Evolutionary conservation across 2,797 vertebrate species (phyloP).

Genomic region (Dendrocincla fuliginosa): DNA sequence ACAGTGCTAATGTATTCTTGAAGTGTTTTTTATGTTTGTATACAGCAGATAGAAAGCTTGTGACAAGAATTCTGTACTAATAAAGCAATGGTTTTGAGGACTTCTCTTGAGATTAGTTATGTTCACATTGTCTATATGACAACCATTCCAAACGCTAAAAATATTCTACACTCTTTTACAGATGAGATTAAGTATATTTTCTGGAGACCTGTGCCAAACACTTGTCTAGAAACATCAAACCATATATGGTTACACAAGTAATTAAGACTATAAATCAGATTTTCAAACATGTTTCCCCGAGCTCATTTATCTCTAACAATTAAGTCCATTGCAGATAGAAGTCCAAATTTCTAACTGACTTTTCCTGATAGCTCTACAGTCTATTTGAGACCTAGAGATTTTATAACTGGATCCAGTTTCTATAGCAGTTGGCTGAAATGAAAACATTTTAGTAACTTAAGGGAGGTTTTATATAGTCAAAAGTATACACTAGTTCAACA

Average conservation of each 20-base stretch:
- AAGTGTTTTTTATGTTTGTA: background rate
- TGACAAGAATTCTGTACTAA: background rate
- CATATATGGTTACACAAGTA: background rate
- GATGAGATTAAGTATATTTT: background rate
- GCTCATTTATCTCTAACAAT: background rate
- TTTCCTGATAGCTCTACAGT: background rate
- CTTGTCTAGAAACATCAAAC: background rate
- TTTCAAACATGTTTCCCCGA: background rate
- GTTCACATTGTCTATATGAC: background rate
- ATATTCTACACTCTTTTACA: background rate
- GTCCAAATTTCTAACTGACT: background rate
- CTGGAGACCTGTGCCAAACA: background rate
- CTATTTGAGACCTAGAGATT: background rate
- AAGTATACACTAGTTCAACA: background rate
- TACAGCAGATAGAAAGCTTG: background rate
- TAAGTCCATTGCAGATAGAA: background rate
- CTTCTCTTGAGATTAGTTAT: background rate
- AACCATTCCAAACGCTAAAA: background rate
- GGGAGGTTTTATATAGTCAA: background rate
- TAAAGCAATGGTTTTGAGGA: background rate
- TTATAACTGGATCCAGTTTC: background rate
- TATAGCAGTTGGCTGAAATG: background rate
- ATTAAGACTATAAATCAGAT: background rate
- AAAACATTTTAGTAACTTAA: background rate
- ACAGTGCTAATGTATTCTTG: background rate